A percentile compares a stretch with the other conserved stretches of the same genome.
Evolutionary conservation across 2,113 vertebrate species (phyloP).

Genomic region (Sterna hirundo): DNA sequence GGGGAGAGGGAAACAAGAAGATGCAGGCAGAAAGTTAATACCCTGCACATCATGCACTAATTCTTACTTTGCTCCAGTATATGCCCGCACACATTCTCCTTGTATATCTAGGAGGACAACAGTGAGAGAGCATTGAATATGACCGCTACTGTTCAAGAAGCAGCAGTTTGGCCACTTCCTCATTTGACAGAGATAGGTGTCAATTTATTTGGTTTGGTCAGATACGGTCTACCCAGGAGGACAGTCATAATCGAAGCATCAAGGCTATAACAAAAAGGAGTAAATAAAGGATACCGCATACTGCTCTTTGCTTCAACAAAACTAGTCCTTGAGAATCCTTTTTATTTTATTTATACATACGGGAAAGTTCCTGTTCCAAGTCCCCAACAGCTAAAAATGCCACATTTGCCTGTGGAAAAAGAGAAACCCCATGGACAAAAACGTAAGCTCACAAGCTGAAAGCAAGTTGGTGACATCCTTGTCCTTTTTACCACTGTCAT

Average conservation of each 20-base stretch:
- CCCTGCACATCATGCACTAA: not conserved
- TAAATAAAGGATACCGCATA: not conserved
- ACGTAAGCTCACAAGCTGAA: not conserved
- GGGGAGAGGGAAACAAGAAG: not conserved
- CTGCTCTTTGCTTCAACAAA: not conserved
- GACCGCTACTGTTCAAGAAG: not conserved
- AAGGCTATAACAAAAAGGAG: not conserved
- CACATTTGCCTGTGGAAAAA: not conserved
- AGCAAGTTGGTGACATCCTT: not conserved
- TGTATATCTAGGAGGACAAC: not conserved
- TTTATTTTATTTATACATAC: not conserved
- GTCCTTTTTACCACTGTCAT: not conserved
- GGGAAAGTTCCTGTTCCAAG: not conserved
- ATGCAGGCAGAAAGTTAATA: not conserved
- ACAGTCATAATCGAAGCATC: not conserved
- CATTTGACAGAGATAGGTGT: not conserved
- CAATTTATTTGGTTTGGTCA: not conserved
- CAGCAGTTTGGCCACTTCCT: not conserved
- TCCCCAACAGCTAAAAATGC: not conserved
- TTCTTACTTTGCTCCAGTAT: not conserved
- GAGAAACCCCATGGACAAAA: not conserved
- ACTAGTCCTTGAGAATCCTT: not conserved
- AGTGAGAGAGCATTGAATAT: not conserved
- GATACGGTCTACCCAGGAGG: not conserved
- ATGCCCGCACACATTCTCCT: not conserved